Evolutionary conservation across 2,797 vertebrate genomes (phyloP), one percentile per base, ranked within the genome.

Genomic region (Dallia pectoralis): DNA sequence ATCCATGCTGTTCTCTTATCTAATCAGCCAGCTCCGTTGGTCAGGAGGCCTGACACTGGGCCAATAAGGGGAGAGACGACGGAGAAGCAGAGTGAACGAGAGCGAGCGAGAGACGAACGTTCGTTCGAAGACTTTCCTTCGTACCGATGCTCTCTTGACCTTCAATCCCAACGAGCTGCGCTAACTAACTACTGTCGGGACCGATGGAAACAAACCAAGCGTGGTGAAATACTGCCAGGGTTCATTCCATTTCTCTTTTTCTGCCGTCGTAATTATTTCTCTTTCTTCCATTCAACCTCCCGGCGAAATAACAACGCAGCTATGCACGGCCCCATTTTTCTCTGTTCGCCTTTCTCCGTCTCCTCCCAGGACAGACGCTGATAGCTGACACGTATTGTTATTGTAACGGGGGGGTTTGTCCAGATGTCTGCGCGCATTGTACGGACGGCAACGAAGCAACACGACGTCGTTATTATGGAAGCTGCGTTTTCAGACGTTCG

Each of bases 1-100:
- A 74, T 80, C 77, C 84, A 77, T 73, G 75, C 81, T 74, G 79
- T 84, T 84, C 85, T 90, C 84, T 85, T 81, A 85, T 87, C 80
- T 82, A 75, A 85, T 89, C 85, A 77, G 82, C 85, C 83, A 83
- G 75, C 83, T 79, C 75, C 72, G 78, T 73, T 80, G 75, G 79
- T 79, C 81, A 72, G 66, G 53, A 84, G 84, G 80, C 78, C 82
- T 68, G 80, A 76, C 81, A 84, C 76, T 77, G 77, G 73, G 79
- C 16, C n/a, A 19, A 67, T 44, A 4, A 18, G 33, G 36, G 4
- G 30, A 71, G 66, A 69, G 73, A 47, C 75, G 67, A 73, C 78
- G 69, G 72, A 77, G 32, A 49, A 68, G 77, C 80, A 81, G 68
- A 64, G 19, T 36, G 63, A 65, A 65, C 12, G 63, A 67, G 65